Base-by-base conservation (phyloP, 2,797 vertebrate genomes). In the Poecilia wingei region DNA sequence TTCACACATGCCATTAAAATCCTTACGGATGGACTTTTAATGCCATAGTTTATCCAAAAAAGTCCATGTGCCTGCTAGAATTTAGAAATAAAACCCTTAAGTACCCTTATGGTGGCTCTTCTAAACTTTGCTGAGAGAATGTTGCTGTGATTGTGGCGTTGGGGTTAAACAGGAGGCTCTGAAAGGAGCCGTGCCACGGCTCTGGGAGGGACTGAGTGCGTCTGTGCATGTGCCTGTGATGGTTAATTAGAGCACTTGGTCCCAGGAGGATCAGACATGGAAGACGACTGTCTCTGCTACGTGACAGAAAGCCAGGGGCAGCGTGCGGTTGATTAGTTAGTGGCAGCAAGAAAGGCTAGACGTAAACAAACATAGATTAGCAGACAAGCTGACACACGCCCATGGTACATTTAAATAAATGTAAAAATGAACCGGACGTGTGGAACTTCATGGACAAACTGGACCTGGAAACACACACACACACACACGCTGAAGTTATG, bases 221-320 rank as follows among this genome's bases (percentile, higher is more conserved):
- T 64, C 72, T 71, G 74, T 72, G 68, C 76, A 78, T 80, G 83
- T 75, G 80, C 71, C 79, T 77, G 79, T 80, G 74, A 74, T 79
- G 64, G 33, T 86, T 93, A 93, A 91, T 93, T 88, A 90, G 87
- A 91, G 86, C 87, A 87, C 82, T 92, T 86, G 86, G 88, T 88
- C 88, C 86, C 91, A 83, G 85, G 88, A 87, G 92, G 90, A 90
- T 92, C 88, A 92, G 85, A 86, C 80, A 57, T 86, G 76, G 84
- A 89, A 86, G 83, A 88, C 76, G 69, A 82, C 79, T 36, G 85
- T 89, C 88, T 90, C 85, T 88, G 88, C 89, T 92, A 86, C 87
- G 83, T 93, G 89, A 92, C 84, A 82, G 75, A 81, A 76, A 89
- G 82, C 83, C 87, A 91, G 87, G 73, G 85, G 86, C 79, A 12